Evolutionary conservation across 2,888 invertebrate species (phyloP).

Genomic region (Ormyrus rosae): DNA sequence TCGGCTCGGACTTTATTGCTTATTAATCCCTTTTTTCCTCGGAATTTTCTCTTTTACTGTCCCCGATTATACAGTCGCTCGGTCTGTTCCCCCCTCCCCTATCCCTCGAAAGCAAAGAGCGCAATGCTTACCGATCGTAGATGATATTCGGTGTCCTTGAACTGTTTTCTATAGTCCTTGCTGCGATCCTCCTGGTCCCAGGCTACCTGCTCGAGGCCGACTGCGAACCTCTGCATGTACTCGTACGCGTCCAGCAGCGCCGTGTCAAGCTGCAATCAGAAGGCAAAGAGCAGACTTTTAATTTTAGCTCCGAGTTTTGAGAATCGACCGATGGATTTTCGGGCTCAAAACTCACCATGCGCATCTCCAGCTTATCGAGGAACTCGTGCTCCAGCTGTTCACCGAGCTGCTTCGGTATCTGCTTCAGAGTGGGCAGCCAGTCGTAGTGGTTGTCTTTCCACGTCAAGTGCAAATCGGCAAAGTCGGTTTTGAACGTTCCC

Average conservation of each 20-base stretch:
- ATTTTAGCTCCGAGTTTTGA: neutral
- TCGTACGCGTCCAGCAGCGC: conserved; percentile 81
- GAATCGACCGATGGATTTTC: neutral
- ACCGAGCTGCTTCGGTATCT: conserved; percentile 77
- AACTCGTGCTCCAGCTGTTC: conserved; percentile 73
- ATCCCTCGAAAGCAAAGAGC: neutral
- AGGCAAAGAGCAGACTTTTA: neutral
- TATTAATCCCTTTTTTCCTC: conserved; percentile 12
- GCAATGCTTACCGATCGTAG: conserved; percentile 77
- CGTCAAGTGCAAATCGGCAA: conserved; percentile 72
- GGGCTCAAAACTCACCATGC: conserved; percentile 61
- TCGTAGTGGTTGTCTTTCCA: conserved; percentile 76
- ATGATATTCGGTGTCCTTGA: conserved; percentile 79
- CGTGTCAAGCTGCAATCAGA: conserved; percentile 76
- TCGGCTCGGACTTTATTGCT: conserved; percentile 25
- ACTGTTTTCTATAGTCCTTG: conserved; percentile 77
- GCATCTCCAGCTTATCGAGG: conserved; percentile 76
- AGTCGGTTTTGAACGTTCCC: conserved; percentile 75
- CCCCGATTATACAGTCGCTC: too few species aligned
- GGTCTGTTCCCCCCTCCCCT: too few species aligned
- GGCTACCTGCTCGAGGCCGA: conserved; percentile 82
- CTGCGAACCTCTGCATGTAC: conserved; percentile 84
- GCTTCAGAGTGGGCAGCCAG: conserved; percentile 76
- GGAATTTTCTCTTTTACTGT: conserved; percentile 35
- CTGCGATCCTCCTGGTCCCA: conserved; percentile 79